These are phyloP conservation scores for Gastrophysa polygoni DNA, from an alignment of 2,888 invertebrate species.

Conservation along the genomic window DNA sequence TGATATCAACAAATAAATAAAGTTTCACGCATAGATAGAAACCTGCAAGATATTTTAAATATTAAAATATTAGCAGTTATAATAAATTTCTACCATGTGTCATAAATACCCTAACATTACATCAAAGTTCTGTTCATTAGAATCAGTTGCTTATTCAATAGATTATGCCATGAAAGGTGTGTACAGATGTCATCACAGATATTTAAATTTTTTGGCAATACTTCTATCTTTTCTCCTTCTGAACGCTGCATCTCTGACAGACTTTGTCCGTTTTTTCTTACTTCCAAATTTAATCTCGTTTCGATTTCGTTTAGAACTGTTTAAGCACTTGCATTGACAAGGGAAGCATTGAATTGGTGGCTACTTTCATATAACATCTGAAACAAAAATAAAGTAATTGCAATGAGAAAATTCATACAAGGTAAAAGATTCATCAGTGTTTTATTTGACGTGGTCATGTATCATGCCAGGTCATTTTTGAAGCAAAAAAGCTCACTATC, in stretches of 20 bases:
- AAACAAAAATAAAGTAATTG: constrained; percentile 28
- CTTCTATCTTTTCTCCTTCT: constrained; percentile 26
- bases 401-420: no score
- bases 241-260: constrained; percentile 16
- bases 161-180: constrained; percentile 28
- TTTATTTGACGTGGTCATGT: no score
- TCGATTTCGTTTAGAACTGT: background rate
- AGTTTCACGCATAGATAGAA: constrained; percentile 38
- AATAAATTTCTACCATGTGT: constrained; percentile 1
- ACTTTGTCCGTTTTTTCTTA: background rate
- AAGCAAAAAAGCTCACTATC: no score
- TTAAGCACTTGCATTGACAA: constrained; percentile 46
- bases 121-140: background rate
- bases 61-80: constrained; percentile 32
- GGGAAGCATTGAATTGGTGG: constrained; percentile 34
- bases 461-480: no score
- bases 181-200: constrained; percentile 37
- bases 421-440: no score
- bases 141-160: constrained; percentile 8
- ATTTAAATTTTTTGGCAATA: constrained; percentile 42
- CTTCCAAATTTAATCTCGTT: background rate
- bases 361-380: constrained; percentile 39
- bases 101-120: background rate
- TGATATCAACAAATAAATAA: constrained; percentile 18
- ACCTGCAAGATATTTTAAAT: constrained; percentile 26